Evolutionary conservation across 1,140 invertebrate genomes (phyloP), one percentile per base, ranked within the genome.

Genomic region (Hylaeus volcanicus): DNA sequence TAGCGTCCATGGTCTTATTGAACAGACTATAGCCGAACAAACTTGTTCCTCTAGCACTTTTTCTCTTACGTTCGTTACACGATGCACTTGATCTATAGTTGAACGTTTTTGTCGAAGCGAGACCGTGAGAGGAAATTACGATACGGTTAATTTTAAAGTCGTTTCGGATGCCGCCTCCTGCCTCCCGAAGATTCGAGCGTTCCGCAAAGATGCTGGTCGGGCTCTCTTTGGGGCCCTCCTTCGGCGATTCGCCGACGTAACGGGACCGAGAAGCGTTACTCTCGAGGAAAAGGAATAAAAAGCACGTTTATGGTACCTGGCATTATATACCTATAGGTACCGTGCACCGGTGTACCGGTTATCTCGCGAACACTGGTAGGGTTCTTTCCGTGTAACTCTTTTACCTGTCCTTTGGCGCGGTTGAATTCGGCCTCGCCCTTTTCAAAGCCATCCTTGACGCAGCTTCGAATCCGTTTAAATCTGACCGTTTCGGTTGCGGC

Each of bases 241-340:
- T 86, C 74, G 79, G 85, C 86, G 79, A 71, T 74, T 84, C 69
- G 78, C 78, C 82, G 79, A 84, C 71, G 64, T 87, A 87, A 87
- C 86, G 86, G 86, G 86, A 87, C 69, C 64, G 51, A 45, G 60
- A 53, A 87, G 82, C 79, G 82, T 87, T 87, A 84, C 79, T 76
- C 82, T 87, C 79, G 70, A 63, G 66, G 75, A 73, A 76, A 82
- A 77, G 74, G 73, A 87, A 84, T 87, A 87, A 87, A 87, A 86
- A 86, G 85, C 80, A 82, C 79, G 64, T 88, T 87, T 87, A 88
- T 84, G 83, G 83, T 71, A 73, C 56, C 51, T 61, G 55, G 77
- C 79, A 85, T 88, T 88, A 87, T 83, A 78, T 76, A 83, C 76
- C 75, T 84, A 77, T 87, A 87, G 79, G 56, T 87, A 87, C 68